A percentile compares a stretch with the other conserved stretches of the same genome.
These are phyloP conservation scores for Dryobota labecula DNA, from an alignment of 2,888 invertebrate species.

Conservation along the genomic window DNA sequence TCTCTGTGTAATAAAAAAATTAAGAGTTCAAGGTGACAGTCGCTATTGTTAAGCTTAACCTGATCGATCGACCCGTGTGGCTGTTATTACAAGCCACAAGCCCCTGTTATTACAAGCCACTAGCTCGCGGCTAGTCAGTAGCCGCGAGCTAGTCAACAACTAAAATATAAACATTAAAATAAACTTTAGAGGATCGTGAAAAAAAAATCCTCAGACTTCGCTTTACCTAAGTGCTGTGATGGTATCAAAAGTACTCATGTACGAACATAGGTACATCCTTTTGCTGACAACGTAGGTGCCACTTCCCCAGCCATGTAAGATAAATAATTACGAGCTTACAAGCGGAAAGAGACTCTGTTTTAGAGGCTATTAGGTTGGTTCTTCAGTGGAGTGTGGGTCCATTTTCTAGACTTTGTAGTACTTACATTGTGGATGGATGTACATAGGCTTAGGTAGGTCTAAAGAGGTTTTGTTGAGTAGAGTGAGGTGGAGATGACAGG, in stretches of 20 bases:
- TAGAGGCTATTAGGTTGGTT: neutral
- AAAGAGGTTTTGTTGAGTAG: constrained; percentile 47
- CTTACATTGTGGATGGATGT: constrained; percentile 32
- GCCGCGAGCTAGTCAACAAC: too few species aligned
- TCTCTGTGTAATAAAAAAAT: too few species aligned
- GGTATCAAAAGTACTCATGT: constrained; percentile 36
- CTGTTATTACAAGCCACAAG: too few species aligned
- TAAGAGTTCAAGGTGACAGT: too few species aligned
- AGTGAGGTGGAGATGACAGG: constrained; percentile 42
- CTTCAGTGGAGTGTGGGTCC: neutral
- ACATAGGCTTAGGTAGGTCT: constrained; percentile 33
- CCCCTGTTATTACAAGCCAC: too few species aligned
- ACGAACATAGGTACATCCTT: constrained; percentile 31
- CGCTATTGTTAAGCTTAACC: too few species aligned
- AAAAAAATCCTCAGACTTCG: constrained; percentile 11
- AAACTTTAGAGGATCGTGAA: constrained; percentile 3
- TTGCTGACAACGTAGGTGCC: constrained; percentile 57
- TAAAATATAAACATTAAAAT: too few species aligned
- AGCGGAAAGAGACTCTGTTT: constrained; percentile 23
- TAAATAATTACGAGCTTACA: constrained; percentile 59
- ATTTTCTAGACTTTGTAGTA: constrained; percentile 48
- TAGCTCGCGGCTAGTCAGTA: too few species aligned
- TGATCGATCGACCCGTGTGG: too few species aligned
- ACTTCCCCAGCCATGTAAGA: constrained; percentile 51
- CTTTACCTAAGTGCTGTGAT: constrained; percentile 44